phyloP scores from a whole-genome alignment of 2,888 invertebrate genomes.

The Cheilosia variabilis region DNA sequence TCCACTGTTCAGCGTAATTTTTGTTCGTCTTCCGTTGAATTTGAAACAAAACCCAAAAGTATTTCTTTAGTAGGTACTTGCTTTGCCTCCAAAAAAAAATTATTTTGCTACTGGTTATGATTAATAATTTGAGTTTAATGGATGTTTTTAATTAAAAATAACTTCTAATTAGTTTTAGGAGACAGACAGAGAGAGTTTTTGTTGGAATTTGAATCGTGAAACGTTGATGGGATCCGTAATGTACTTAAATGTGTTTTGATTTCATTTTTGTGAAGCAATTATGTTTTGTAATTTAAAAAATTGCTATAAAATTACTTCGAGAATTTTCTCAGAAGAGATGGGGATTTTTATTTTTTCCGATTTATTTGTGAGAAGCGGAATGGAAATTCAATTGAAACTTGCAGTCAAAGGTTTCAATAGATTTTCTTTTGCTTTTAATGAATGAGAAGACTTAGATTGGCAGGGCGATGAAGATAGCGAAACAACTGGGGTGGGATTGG shows the following conservation, averaged over 20 bases:
- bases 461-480: too few species aligned
- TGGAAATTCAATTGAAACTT: too few species aligned
- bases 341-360: background rate
- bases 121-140: constrained; percentile 53
- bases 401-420: too few species aligned
- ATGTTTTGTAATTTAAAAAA: background rate
- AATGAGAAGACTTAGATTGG: too few species aligned
- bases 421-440: too few species aligned
- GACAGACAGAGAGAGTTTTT: background rate
- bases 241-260: constrained; percentile 9
- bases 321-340: background rate
- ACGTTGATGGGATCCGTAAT: constrained; percentile 15
- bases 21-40: too few species aligned
- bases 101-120: constrained; percentile 35
- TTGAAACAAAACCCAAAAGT: too few species aligned
- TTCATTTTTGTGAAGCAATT: constrained; percentile 1
- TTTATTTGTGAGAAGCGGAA: background rate
- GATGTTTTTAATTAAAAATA: constrained; percentile 63
- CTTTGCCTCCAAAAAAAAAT: background rate
- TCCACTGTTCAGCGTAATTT: background rate
- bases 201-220: background rate
- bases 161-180: constrained; percentile 48
- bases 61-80: too few species aligned
- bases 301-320: background rate
- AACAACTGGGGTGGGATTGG: too few species aligned